Evolutionary conservation across 2,888 invertebrate species (phyloP).

Genomic region (Gnatocerus cornutus): DNA sequence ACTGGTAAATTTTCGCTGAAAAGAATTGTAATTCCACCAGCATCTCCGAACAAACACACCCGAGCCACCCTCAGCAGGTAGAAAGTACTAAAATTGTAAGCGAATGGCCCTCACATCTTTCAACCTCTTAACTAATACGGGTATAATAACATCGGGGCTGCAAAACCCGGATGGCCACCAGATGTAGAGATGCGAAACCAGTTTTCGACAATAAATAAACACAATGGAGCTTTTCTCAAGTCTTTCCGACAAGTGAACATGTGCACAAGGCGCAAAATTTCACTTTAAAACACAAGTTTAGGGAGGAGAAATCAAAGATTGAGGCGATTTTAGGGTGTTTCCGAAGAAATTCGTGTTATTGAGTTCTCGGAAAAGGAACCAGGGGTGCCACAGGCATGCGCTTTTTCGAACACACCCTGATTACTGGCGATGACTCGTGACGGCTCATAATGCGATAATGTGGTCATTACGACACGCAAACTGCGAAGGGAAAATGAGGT

Average conservation of each 20-base stretch:
- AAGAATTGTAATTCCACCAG: constrained; percentile 23
- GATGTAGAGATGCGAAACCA: constrained; percentile 36
- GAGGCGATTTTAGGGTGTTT: constrained; percentile 20
- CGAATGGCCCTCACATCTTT: constrained; percentile 31
- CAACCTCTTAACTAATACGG: constrained; percentile 30
- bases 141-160: constrained; percentile 28
- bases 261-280: neutral
- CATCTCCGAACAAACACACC: constrained; percentile 29
- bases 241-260: constrained; percentile 33
- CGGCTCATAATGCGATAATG: too few species aligned
- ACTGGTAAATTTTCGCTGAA: constrained; percentile 18
- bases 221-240: constrained; percentile 24
- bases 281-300: neutral
- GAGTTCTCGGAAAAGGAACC: constrained; percentile 28
- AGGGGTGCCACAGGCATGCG: constrained; percentile 28
- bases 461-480: too few species aligned
- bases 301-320: neutral
- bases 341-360: constrained; percentile 30
- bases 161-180: constrained; percentile 38
- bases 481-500: too few species aligned
- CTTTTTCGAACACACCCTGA: constrained; percentile 19
- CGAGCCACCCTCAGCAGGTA: constrained; percentile 30
- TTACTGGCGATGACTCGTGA: constrained; percentile 5
- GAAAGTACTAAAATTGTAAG: constrained; percentile 31
- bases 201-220: constrained; percentile 28